Conservation (phyloP, 2,113 vertebrate genomes). For the Strix aluco region DNA sequence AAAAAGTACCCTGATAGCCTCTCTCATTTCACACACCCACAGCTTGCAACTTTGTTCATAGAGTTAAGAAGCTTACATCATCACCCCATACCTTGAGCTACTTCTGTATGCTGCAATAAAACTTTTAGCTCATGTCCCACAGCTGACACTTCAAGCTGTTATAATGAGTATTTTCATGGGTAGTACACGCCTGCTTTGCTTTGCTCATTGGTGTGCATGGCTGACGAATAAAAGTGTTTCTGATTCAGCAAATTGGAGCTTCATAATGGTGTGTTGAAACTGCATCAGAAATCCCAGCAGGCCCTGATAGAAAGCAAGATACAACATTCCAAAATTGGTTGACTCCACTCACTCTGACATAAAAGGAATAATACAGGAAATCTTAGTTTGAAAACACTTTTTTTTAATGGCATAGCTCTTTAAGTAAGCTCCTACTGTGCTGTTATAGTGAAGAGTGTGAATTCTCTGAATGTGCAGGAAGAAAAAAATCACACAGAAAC, state of each 20-base stretch:
- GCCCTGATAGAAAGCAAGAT: not conserved
- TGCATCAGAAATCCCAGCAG: not conserved
- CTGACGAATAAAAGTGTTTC: not conserved
- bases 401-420: not conserved
- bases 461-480: accelerated
- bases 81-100: not conserved
- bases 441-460: not conserved
- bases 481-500: not conserved
- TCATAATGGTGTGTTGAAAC: not conserved
- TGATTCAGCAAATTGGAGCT: conserved; percentile 14
- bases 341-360: not conserved
- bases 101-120: not conserved
- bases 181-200: not conserved
- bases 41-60: not conserved
- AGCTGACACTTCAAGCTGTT: not conserved
- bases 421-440: not conserved
- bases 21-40: not conserved
- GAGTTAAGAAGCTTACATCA: not conserved
- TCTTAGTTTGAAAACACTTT: not conserved
- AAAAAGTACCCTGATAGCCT: not conserved
- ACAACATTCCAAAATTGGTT: not conserved
- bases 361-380: not conserved
- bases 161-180: not conserved
- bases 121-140: not conserved
- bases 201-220: not conserved